phyloP scores from a whole-genome alignment of 2,888 invertebrate species.

The Epirrhoe tristata region DNA sequence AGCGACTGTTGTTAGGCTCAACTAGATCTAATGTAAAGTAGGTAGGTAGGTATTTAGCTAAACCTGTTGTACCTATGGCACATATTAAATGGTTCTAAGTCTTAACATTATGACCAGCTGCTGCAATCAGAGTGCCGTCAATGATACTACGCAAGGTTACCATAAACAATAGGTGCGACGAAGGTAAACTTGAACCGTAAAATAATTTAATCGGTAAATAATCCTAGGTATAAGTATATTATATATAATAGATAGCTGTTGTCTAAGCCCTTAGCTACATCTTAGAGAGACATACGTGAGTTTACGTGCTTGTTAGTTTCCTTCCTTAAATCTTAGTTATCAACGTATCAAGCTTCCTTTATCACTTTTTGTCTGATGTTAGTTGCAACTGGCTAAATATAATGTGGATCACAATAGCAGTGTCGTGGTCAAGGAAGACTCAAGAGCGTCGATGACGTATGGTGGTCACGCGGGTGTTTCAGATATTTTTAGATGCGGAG shows the following conservation, averaged over 20 bases:
- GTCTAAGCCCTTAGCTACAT: not conserved
- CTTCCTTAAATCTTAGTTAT: not conserved
- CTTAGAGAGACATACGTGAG: not conserved
- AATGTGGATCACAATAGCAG: slow-evolving; percentile 77
- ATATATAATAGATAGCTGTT: too few species aligned
- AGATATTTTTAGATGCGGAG: slow-evolving; percentile 67
- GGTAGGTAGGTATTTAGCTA: too few species aligned
- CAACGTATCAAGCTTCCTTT: slow-evolving; percentile 14
- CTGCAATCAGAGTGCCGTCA: not conserved
- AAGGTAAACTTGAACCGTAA: not conserved
- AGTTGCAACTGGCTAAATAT: slow-evolving; percentile 76
- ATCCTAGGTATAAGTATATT: too few species aligned
- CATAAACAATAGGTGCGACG: not conserved
- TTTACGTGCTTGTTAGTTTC: not conserved
- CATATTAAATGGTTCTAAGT: not conserved
- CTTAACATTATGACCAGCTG: not conserved
- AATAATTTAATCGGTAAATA: too few species aligned
- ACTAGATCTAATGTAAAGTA: not conserved
- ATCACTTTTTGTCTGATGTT: slow-evolving; percentile 46
- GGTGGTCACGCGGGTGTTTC: slow-evolving; percentile 67
- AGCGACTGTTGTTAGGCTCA: not conserved
- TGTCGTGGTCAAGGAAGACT: slow-evolving; percentile 78
- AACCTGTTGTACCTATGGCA: not conserved
- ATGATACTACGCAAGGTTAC: not conserved
- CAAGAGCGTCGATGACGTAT: slow-evolving; percentile 76